These are phyloP conservation scores for Nesidiocoris tenuis DNA, from an alignment of 2,888 invertebrate species.

Conservation along the genomic window DNA sequence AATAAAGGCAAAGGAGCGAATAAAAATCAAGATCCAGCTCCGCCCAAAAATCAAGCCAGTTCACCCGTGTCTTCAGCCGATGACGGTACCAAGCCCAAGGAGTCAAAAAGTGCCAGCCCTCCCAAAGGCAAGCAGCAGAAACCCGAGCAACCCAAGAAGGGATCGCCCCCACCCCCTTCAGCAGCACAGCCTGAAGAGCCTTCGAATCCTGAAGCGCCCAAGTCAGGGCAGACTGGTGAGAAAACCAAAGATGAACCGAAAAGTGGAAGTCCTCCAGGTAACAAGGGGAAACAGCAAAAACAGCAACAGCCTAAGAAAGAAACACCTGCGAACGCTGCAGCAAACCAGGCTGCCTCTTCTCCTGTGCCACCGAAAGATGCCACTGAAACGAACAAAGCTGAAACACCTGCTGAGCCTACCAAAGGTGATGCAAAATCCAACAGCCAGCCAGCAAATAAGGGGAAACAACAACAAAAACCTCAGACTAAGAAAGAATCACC, in stretches of 20 bases:
- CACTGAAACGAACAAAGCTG: not conserved
- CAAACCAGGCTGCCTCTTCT: not conserved
- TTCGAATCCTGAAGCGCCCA: too few relatives aligned
- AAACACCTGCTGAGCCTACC: not conserved
- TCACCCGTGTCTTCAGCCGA: not conserved
- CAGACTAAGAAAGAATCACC: not conserved
- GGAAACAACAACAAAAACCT: slow-evolving; percentile 1
- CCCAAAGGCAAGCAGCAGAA: not conserved
- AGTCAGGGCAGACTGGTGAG: too few relatives aligned
- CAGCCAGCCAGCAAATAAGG: not conserved
- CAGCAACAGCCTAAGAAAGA: not conserved
- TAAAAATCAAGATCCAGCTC: not conserved
- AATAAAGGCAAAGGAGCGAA: not conserved
- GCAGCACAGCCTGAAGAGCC: too few relatives aligned
- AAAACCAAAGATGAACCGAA: not conserved
- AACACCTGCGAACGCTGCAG: not conserved
- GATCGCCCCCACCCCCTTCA: not conserved
- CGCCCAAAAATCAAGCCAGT: not conserved
- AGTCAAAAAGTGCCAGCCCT: not conserved
- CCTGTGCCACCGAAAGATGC: not conserved
- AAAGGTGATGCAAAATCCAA: not conserved
- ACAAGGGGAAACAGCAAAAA: not conserved
- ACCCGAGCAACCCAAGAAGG: not conserved
- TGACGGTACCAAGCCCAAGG: not conserved
- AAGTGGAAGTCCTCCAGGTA: not conserved